Evolutionary conservation across 2,113 vertebrate species (phyloP).

Genomic region (Formicarius rufipectus): DNA sequence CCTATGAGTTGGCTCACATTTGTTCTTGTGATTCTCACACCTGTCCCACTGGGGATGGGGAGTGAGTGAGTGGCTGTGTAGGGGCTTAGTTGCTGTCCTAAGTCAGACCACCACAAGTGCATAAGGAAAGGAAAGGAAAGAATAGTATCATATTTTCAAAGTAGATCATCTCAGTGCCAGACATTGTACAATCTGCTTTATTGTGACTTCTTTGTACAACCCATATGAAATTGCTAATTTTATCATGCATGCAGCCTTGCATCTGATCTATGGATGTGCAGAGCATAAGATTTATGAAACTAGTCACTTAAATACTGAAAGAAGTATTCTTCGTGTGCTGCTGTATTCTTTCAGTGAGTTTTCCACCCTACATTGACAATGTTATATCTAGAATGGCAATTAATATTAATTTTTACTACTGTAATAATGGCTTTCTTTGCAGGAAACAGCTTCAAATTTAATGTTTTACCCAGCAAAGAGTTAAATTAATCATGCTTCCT

Average conservation of each 20-base stretch:
- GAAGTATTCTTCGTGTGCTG: not conserved
- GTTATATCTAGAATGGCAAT: not conserved
- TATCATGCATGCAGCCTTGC: not conserved
- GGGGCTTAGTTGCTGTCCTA: not conserved
- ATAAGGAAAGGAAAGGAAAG: not conserved
- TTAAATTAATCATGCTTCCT: constrained; percentile 55
- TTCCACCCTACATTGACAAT: not conserved
- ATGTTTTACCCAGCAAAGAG: constrained; percentile 4
- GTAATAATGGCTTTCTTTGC: not conserved
- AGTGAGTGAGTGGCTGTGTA: fast-evolving
- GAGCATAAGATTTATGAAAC: not conserved
- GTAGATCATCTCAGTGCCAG: not conserved
- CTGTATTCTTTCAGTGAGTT: not conserved
- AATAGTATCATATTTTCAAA: not conserved
- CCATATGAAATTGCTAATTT: not conserved
- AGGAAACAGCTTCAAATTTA: constrained; percentile 32
- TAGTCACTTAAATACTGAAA: not conserved
- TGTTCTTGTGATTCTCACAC: not conserved
- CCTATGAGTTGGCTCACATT: not conserved
- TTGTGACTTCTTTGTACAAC: not conserved
- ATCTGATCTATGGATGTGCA: not conserved
- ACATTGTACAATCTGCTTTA: not conserved
- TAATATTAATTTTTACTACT: not conserved
- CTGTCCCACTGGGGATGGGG: not conserved
- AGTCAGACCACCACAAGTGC: not conserved